A percentile compares a stretch with the other conserved stretches of the same genome.
Conservation (phyloP, 2,888 invertebrate genomes). For the Papilio demoleus region DNA sequence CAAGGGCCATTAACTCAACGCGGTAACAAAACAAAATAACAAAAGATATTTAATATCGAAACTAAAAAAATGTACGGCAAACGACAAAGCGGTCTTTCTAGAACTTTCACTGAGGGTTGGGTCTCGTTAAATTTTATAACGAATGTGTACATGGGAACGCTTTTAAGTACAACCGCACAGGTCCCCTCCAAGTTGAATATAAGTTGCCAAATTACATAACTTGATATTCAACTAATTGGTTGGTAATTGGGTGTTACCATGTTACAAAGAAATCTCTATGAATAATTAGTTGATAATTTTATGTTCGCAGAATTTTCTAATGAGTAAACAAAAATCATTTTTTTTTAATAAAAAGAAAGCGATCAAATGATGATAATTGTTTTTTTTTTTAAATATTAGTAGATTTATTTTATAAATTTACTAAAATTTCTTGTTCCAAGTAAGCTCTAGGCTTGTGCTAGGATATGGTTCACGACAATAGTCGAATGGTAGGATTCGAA, state of each 20-base stretch:
- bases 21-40: slow-evolving; percentile 21
- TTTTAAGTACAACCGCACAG: slow-evolving; percentile 33
- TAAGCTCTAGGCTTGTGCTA: no score
- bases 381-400: no score
- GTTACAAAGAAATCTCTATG: not conserved
- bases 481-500: no score
- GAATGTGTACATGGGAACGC: slow-evolving; percentile 38
- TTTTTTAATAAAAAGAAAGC: no score
- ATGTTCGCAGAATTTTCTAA: no score
- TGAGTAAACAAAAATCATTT: no score
- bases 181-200: slow-evolving; percentile 5
- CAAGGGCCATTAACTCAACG: slow-evolving; percentile 13
- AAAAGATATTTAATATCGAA: slow-evolving; percentile 21
- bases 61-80: slow-evolving; percentile 34
- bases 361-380: no score
- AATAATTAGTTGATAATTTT: not conserved
- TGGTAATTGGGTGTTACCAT: no score
- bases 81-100: slow-evolving; percentile 33
- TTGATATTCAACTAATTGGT: slow-evolving; percentile 34
- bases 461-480: no score
- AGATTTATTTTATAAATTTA: no score
- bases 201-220: slow-evolving; percentile 33
- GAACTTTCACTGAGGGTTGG: slow-evolving; percentile 36
- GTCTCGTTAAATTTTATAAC: slow-evolving; percentile 41
- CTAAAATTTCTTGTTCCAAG: no score